Evolutionary conservation across 2,113 vertebrate species (phyloP).

Genomic region (Clarias gariepinus): DNA sequence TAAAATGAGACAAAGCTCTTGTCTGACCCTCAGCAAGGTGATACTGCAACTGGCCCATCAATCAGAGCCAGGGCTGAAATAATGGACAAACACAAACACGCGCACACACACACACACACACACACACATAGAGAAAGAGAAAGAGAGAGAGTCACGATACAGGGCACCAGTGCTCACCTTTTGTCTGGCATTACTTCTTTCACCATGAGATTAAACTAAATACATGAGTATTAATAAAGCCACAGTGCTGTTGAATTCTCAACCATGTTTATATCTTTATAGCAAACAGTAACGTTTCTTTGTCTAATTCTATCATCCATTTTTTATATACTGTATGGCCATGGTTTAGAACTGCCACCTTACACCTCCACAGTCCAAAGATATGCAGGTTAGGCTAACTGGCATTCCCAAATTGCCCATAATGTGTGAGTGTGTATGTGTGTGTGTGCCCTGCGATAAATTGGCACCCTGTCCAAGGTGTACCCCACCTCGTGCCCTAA

Average conservation of each 20-base stretch:
- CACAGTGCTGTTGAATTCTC: neutral
- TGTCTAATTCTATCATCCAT: no score
- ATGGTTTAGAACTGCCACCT: no score
- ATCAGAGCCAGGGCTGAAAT: slow-evolving; percentile 22
- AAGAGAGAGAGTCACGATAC: neutral
- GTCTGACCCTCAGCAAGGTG: slow-evolving; percentile 39
- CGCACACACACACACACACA: neutral
- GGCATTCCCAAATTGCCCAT: no score
- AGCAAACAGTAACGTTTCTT: neutral
- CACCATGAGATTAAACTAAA: neutral
- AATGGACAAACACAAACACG: slow-evolving; percentile 29
- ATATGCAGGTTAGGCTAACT: no score
- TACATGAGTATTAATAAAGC: neutral
- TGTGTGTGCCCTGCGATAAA: no score
- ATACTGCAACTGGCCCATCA: slow-evolving; percentile 39
- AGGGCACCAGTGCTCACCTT: neutral
- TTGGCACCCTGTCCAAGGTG: no score
- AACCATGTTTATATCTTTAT: neutral
- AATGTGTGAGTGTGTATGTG: no score
- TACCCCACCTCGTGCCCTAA: no score
- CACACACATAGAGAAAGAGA: neutral
- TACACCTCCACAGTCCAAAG: no score
- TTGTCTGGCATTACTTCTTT: neutral
- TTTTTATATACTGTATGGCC: no score
- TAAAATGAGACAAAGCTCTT: slow-evolving; percentile 29